These are phyloP conservation scores for Neopelma chrysocephalum DNA, from an alignment of 2,797 vertebrate genomes.

Conservation along the genomic window DNA sequence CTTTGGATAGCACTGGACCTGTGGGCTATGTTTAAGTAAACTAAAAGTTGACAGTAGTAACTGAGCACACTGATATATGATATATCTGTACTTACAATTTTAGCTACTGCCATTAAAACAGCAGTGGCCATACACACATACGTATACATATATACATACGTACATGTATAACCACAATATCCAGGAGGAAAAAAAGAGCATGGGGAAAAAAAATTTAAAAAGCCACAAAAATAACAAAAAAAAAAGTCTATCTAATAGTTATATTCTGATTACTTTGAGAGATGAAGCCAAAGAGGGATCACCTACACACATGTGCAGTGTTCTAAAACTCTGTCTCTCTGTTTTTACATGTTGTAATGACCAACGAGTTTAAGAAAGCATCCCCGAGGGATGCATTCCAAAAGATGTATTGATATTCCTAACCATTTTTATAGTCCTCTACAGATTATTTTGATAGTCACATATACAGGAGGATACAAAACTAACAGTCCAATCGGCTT, in stretches of 20 bases:
- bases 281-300: neutral
- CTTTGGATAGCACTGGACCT: neutral
- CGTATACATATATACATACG: fast-evolving
- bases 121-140: neutral
- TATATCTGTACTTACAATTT: neutral
- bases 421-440: neutral
- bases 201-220: neutral
- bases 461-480: neutral
- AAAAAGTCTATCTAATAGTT: neutral
- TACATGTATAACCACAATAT: neutral
- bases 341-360: neutral
- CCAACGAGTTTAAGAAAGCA: neutral
- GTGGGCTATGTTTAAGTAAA: neutral
- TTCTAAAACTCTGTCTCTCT: neutral
- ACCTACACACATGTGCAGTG: fast-evolving
- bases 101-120: neutral
- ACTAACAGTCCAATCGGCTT: neutral
- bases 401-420: neutral
- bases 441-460: neutral
- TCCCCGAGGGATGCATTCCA: neutral
- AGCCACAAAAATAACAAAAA: neutral
- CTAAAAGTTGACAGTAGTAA: neutral
- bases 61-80: neutral
- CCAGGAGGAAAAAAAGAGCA: neutral
- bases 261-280: neutral